phyloP scores from a whole-genome alignment of 2,888 invertebrate species.

The Xanthorhoe spadicearia region DNA sequence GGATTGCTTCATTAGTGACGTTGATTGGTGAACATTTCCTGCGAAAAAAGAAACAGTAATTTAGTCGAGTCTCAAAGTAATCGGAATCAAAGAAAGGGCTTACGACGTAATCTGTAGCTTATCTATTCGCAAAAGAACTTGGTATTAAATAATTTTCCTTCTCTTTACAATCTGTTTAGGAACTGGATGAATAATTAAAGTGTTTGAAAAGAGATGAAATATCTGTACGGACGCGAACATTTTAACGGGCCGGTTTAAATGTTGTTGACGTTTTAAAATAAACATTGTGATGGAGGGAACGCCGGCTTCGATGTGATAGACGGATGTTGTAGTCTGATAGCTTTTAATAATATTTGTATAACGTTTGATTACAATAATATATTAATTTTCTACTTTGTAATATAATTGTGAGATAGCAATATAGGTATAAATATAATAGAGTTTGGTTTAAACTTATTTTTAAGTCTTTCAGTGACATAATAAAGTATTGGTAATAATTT shows the following conservation, averaged over 20 bases:
- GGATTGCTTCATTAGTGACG: conserved; percentile 82
- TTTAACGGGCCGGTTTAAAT: conserved; percentile 20
- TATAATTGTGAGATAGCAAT: background rate
- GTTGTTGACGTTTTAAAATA: conserved; percentile 32
- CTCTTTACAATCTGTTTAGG: conserved; percentile 16
- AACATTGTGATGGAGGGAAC: conserved; percentile 29
- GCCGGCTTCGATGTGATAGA: background rate
- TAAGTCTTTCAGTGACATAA: too few species aligned
- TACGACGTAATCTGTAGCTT: conserved; percentile 22
- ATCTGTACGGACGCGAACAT: conserved; percentile 27
- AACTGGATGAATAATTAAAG: conserved; percentile 31
- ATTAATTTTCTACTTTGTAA: background rate
- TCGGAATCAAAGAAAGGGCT: conserved; percentile 28
- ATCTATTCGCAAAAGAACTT: conserved; percentile 24
- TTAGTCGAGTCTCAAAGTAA: conserved; percentile 40
- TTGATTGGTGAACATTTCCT: conserved; percentile 72
- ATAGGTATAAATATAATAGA: too few species aligned
- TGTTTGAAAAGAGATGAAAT: conserved; percentile 35
- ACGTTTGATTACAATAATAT: background rate
- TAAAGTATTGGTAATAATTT: too few species aligned
- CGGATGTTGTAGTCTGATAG: background rate
- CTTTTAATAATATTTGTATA: background rate
- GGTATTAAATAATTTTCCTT: conserved; percentile 23
- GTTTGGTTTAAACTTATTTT: background rate
- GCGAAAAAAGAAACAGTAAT: conserved; percentile 65